phyloP scores from a whole-genome alignment of 2,797 vertebrate species.

The Antennarius maculatus region DNA sequence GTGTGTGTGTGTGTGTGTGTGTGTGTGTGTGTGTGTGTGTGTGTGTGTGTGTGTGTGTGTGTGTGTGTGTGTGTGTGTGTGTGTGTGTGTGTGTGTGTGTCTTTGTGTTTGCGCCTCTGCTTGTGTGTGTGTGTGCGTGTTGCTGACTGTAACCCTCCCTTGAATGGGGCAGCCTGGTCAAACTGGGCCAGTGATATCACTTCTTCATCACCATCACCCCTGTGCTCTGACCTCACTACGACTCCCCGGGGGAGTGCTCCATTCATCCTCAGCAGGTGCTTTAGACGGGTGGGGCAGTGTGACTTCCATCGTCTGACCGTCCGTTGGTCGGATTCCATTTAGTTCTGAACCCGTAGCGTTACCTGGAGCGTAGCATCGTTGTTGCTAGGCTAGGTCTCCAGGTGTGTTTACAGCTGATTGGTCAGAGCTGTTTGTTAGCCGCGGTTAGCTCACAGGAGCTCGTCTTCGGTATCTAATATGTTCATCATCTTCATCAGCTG shows the following conservation, averaged over 20 bases:
- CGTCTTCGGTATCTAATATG: too few relatives aligned
- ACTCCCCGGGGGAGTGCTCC: constrained; percentile 39
- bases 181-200: constrained; percentile 52
- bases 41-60: background rate
- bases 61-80: background rate
- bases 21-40: background rate
- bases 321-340: too few relatives aligned
- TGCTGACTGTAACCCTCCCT: too few relatives aligned
- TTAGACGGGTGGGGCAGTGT: background rate
- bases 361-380: too few relatives aligned
- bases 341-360: too few relatives aligned
- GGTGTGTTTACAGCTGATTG: too few relatives aligned
- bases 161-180: constrained; percentile 43
- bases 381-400: too few relatives aligned
- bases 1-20: too few relatives aligned
- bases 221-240: constrained; percentile 36
- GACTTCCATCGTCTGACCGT: background rate
- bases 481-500: too few relatives aligned
- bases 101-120: too few relatives aligned
- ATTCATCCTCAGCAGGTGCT: constrained; percentile 59
- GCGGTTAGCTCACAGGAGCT: too few relatives aligned
- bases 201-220: constrained; percentile 10
- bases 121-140: background rate
- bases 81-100: background rate
- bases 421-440: too few relatives aligned